Conservation (phyloP, 2,113 vertebrate genomes). For the Leucopternis melanops region DNA sequence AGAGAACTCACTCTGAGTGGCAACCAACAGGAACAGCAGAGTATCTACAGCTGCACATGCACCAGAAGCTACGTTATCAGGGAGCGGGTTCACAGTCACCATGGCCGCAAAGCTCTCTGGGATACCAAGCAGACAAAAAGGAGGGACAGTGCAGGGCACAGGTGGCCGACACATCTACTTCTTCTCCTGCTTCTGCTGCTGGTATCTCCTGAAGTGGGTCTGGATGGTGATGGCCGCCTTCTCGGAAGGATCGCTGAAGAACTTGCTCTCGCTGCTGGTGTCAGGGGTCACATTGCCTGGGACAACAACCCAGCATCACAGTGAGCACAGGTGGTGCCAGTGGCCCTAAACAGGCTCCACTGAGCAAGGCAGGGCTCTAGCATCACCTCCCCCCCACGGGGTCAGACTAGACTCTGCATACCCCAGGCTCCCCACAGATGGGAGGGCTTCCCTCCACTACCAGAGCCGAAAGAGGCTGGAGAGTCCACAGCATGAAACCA, state of each 20-base stretch:
- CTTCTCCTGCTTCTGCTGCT: slow-evolving; percentile 80
- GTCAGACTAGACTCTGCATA: rapidly evolving
- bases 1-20: not conserved
- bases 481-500: rapidly evolving
- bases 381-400: not conserved
- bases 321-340: not conserved
- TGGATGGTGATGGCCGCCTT: slow-evolving; percentile 82
- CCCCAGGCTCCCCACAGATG: not conserved
- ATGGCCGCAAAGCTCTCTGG: not conserved
- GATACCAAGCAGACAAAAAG: not conserved
- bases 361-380: not conserved
- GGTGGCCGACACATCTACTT: not conserved
- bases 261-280: not conserved
- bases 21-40: not conserved
- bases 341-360: not conserved
- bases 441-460: rapidly evolving
- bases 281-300: not conserved
- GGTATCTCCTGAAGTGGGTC: slow-evolving; percentile 80
- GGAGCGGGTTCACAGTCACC: not conserved
- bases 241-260: slow-evolving; percentile 37
- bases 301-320: rapidly evolving
- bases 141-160: not conserved
- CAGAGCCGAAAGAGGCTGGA: not conserved
- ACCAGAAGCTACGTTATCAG: rapidly evolving
- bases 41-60: not conserved